Evolutionary conservation across 2,113 vertebrate genomes (phyloP).

Genomic region (Chaetodon auriga): DNA sequence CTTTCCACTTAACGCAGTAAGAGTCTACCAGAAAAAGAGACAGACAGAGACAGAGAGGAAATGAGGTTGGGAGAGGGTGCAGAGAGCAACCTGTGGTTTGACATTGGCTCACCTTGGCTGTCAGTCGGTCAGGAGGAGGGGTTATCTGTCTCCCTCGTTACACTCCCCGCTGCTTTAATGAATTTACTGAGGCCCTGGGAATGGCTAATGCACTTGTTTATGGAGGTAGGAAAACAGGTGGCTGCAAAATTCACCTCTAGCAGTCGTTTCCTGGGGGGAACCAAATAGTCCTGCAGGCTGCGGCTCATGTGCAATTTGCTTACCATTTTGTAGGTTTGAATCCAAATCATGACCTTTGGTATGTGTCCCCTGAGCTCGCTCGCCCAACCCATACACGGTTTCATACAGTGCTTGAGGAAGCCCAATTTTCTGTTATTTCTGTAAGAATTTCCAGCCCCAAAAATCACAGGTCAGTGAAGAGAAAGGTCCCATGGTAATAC

Average conservation of each 20-base stretch:
- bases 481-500: background rate
- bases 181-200: conserved; percentile 63
- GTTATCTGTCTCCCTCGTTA: conserved; percentile 45
- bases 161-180: conserved; percentile 66
- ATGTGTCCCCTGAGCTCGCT: background rate
- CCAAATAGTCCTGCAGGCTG: conserved; percentile 34
- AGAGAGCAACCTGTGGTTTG: conserved; percentile 67
- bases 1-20: conserved; percentile 41
- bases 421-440: background rate
- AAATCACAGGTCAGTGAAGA: background rate
- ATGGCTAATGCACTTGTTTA: conserved; percentile 63
- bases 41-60: conserved; percentile 30
- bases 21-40: conserved; percentile 17
- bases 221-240: conserved; percentile 53
- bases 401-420: background rate
- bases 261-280: conserved; percentile 41
- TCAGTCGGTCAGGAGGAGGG: conserved; percentile 50
- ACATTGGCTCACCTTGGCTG: conserved; percentile 74
- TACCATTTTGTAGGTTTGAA: conserved; percentile 29
- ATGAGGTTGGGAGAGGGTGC: conserved; percentile 54
- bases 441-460: background rate
- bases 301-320: conserved; percentile 18
- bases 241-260: conserved; percentile 48
- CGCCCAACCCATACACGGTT: background rate
- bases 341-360: conserved; percentile 42